These are phyloP conservation scores for Incurvaria masculella DNA, from an alignment of 2,888 invertebrate species.

Conservation along the genomic window DNA sequence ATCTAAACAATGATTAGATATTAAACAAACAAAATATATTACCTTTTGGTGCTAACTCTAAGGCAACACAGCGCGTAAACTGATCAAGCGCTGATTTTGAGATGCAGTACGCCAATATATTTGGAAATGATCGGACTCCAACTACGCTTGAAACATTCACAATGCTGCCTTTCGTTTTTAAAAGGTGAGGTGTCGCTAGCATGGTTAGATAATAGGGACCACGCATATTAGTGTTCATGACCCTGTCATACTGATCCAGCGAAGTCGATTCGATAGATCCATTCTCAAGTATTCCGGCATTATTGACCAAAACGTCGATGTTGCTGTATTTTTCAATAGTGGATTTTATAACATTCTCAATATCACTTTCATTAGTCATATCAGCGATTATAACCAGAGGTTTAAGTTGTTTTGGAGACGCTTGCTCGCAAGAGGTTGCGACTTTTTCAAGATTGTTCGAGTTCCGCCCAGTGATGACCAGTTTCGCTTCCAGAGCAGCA, in stretches of 20 bases:
- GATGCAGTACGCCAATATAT: constrained; percentile 87
- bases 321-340: constrained; percentile 65
- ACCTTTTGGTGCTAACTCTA: constrained; percentile 75
- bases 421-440: constrained; percentile 52
- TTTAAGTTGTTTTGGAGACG: constrained; percentile 31
- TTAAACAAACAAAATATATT: too few species aligned
- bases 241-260: constrained; percentile 78
- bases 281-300: constrained; percentile 79
- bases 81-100: constrained; percentile 94
- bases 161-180: constrained; percentile 76
- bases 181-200: constrained; percentile 78
- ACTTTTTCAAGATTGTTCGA: constrained; percentile 62
- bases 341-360: constrained; percentile 60
- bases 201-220: constrained; percentile 74
- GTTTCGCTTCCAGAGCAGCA: constrained; percentile 59
- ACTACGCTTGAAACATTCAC: constrained; percentile 94
- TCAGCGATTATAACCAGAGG: constrained; percentile 62
- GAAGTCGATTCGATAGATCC: constrained; percentile 81
- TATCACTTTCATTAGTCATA: constrained; percentile 64
- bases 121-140: constrained; percentile 84
- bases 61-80: constrained; percentile 84
- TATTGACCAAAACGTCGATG: constrained; percentile 79
- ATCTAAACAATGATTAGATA: too few species aligned
- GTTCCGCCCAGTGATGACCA: constrained; percentile 69
- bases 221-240: constrained; percentile 86